Base-by-base conservation (phyloP, 2,888 invertebrate species). In the Oligia strigilis region DNA sequence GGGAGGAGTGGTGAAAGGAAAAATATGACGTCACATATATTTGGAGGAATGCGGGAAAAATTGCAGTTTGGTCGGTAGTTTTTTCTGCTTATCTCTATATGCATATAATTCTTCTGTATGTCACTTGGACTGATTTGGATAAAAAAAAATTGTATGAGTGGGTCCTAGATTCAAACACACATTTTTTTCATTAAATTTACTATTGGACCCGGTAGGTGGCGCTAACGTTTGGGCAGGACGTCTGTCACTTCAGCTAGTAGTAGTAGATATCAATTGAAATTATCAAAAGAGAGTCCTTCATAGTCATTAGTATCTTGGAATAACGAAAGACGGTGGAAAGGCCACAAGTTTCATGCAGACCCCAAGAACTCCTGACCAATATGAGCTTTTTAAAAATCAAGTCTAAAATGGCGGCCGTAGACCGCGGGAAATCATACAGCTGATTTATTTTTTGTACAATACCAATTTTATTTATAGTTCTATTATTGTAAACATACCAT, bases 401-500 rank as follows among this genome's bases (percentile, higher is more conserved):
- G 36, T 46, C 14, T 0, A 78, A 74, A 19, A 78, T 82, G 73
- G 72, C 70, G 23, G 29, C 6, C n/a, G 3, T 3, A 43, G 14
- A 52, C 49, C 65, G 70, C 78, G 78, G 73, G 73, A 73, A 83
- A 66, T 19, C 5, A 40, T 73, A 71, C 65, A 73, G 67, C 58
- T 70, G 55, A 77, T 75, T 62, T 46, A 58, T 70, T 78, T 58
- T 65, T 72, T 49, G 40, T 60, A 36, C 29, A 60, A 23, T 49
- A 76, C 65, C 9, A 14, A 19, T 72, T 64, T 75, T 60, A 77
- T 80, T 60, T 67, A 72, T 66, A 70, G 65, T 67, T 75, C 23
- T 69, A 66, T 58, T 76, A 84, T 82, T 84, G 77, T 89, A 87
- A 86, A 87, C 80, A 87, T 72, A 83, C 81, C 78, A 86, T 89